These are phyloP conservation scores for Grapholita molesta DNA, from an alignment of 1,140 invertebrate species.

Conservation along the genomic window DNA sequence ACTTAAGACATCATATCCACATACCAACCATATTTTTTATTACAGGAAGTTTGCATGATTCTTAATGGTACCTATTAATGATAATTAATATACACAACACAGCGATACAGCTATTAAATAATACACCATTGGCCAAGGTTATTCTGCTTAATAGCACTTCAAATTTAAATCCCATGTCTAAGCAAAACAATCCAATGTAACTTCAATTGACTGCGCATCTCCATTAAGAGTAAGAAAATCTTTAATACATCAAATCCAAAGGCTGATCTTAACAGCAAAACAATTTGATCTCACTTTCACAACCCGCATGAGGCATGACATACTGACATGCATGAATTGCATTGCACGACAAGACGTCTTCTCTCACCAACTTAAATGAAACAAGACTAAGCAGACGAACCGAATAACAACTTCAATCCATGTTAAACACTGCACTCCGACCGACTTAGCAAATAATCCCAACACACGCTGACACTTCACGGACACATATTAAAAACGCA, in stretches of 20 bases:
- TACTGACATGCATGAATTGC: constrained; percentile 11
- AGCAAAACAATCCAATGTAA: not conserved
- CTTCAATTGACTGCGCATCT: not conserved
- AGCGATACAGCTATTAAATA: not conserved
- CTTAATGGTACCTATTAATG: not conserved
- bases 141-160: not conserved
- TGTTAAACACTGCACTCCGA: not conserved
- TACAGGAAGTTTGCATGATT: not conserved
- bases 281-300: constrained; percentile 10
- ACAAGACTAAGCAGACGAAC: constrained; percentile 1
- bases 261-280: constrained; percentile 6
- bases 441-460: not conserved
- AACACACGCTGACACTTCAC: constrained; percentile 1
- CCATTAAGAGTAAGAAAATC: not conserved
- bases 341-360: not conserved
- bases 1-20: too few species aligned
- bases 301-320: not conserved
- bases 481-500: constrained; percentile 44
- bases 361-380: not conserved
- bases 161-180: not conserved
- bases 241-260: not conserved
- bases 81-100: not conserved
- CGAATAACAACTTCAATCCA: constrained; percentile 10
- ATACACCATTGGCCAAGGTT: not conserved
- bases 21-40: not conserved